Conservation (phyloP, 2,797 vertebrate species). For the Leptoclinus maculatus region DNA sequence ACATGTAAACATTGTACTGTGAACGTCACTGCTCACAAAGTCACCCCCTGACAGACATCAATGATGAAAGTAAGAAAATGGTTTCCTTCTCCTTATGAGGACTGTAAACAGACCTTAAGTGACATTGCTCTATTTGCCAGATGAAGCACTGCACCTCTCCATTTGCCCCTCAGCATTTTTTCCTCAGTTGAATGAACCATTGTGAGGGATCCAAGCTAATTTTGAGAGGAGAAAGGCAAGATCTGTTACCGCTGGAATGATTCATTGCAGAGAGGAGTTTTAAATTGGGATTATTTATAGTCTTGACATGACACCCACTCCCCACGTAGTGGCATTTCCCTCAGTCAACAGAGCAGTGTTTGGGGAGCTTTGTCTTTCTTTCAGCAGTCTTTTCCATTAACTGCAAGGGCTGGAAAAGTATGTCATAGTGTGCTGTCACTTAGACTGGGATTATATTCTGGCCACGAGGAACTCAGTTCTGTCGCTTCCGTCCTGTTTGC, state of each 20-base stretch:
- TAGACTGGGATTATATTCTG: slow-evolving; percentile 12
- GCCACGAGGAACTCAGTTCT: background rate
- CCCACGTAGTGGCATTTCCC: slow-evolving; percentile 82
- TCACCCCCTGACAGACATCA: slow-evolving; percentile 21
- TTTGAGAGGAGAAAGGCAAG: slow-evolving; percentile 49
- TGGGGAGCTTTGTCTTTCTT: slow-evolving; percentile 78
- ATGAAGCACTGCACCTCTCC: slow-evolving; percentile 45
- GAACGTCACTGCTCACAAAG: slow-evolving; percentile 33
- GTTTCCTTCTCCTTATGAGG: slow-evolving; percentile 47
- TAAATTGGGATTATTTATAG: slow-evolving; percentile 81
- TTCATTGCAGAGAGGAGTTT: slow-evolving; percentile 66
- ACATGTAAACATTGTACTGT: slow-evolving; percentile 50
- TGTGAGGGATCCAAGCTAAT: slow-evolving; percentile 72
- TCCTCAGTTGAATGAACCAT: slow-evolving; percentile 62
- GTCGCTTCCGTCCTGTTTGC: slow-evolving; percentile 1
- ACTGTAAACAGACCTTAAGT: slow-evolving; percentile 59
- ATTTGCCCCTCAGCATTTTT: slow-evolving; percentile 41
- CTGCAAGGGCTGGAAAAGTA: slow-evolving; percentile 48
- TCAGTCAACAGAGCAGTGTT: slow-evolving; percentile 81
- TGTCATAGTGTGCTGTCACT: slow-evolving; percentile 54
- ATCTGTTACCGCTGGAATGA: slow-evolving; percentile 59
- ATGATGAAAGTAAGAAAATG: slow-evolving; percentile 37
- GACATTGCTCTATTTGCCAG: slow-evolving; percentile 53
- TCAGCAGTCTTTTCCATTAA: slow-evolving; percentile 72
- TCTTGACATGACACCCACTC: slow-evolving; percentile 79